These are phyloP conservation scores for Antheraea pernyi DNA, from an alignment of 1,140 invertebrate genomes.

Conservation along the genomic window DNA sequence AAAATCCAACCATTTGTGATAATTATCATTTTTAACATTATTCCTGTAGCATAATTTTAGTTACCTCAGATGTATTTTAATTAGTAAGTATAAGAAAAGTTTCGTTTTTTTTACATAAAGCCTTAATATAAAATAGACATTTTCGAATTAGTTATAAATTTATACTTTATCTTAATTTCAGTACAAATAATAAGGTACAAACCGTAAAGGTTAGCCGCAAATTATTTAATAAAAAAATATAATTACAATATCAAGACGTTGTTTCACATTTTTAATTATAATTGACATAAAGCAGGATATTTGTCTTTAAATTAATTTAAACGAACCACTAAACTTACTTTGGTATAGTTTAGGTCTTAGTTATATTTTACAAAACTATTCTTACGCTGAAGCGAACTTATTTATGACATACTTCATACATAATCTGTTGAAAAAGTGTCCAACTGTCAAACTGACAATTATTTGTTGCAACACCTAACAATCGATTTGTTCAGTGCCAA, in stretches of 20 bases:
- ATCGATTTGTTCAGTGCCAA: too few relatives aligned
- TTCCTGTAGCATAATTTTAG: not conserved
- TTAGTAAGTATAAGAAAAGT: not conserved
- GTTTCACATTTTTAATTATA: slow-evolving; percentile 63
- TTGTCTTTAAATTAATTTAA: slow-evolving; percentile 26
- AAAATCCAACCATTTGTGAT: not conserved
- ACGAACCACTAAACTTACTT: slow-evolving; percentile 34
- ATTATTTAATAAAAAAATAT: slow-evolving; percentile 31
- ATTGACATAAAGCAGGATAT: slow-evolving; percentile 73
- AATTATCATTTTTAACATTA: not conserved
- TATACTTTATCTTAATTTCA: not conserved
- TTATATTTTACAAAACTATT: slow-evolving; percentile 15
- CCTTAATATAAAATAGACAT: slow-evolving; percentile 15
- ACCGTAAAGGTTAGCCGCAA: slow-evolving; percentile 26
- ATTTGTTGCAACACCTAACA: too few relatives aligned
- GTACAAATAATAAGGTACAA: slow-evolving; percentile 7
- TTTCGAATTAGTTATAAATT: slow-evolving; percentile 10
- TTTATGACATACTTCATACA: not conserved
- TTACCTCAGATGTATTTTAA: not conserved
- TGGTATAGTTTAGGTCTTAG: slow-evolving; percentile 30
- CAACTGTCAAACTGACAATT: not conserved
- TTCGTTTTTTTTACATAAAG: not conserved
- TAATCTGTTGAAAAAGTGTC: not conserved
- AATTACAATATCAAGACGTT: slow-evolving; percentile 39
- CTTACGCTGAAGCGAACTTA: not conserved